These are phyloP conservation scores for Cloeon dipterum DNA, from an alignment of 2,888 invertebrate genomes.

Conservation along the genomic window DNA sequence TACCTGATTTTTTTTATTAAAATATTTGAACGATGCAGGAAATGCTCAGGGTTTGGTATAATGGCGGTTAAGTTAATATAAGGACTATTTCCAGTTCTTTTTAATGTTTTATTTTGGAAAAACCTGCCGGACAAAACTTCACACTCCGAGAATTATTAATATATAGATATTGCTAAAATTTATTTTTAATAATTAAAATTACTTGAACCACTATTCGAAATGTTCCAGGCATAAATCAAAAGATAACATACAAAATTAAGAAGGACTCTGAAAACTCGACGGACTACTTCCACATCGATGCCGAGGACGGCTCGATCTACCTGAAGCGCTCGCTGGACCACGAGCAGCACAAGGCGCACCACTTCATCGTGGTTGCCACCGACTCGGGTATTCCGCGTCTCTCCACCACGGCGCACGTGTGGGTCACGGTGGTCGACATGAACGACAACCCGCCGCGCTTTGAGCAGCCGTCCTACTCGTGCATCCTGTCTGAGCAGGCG, in stretches of 20 bases:
- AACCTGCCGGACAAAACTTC: neutral
- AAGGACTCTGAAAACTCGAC: conserved; percentile 33
- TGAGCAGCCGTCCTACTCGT: conserved; percentile 57
- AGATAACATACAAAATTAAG: conserved; percentile 44
- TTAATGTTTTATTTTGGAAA: neutral
- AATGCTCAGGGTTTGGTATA: too few relatives aligned
- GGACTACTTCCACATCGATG: conserved; percentile 54
- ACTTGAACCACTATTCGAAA: neutral
- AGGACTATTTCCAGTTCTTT: too few relatives aligned
- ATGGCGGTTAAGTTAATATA: too few relatives aligned
- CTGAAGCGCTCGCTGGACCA: conserved; percentile 61
- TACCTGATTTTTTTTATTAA: too few relatives aligned
- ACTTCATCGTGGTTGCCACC: conserved; percentile 54
- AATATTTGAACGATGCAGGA: too few relatives aligned
- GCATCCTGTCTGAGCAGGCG: conserved; percentile 56
- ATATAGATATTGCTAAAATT: too few relatives aligned
- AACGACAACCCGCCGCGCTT: conserved; percentile 80
- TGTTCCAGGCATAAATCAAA: conserved; percentile 32
- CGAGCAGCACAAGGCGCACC: conserved; percentile 46
- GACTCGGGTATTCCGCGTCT: conserved; percentile 70
- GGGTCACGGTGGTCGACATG: conserved; percentile 67
- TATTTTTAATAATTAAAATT: conserved; percentile 1
- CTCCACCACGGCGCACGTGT: conserved; percentile 58
- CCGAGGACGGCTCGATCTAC: conserved; percentile 49
- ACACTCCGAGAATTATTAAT: too few relatives aligned